A percentile compares a stretch with the other conserved stretches of the same genome.
Evolutionary conservation across 2,113 vertebrate genomes (phyloP).

Genomic region (Laticauda colubrina): DNA sequence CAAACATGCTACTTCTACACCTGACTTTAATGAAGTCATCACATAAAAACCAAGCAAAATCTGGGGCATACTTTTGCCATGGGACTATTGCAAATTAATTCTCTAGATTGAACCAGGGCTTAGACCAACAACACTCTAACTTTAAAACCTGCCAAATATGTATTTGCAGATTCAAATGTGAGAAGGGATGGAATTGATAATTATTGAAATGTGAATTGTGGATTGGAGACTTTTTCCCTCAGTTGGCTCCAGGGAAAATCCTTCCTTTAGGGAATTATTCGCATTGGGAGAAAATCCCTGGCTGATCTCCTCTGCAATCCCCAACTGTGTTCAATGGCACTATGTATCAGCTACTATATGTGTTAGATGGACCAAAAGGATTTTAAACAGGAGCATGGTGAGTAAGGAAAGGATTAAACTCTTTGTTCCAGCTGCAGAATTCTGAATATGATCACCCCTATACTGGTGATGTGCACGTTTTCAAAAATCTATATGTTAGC

Average conservation of each 20-base stretch:
- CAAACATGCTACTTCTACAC: background rate
- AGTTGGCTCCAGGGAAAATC: background rate
- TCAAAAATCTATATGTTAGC: background rate
- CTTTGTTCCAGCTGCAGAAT: background rate
- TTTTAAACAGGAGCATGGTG: background rate
- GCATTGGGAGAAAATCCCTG: background rate
- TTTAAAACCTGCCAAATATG: background rate
- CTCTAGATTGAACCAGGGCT: background rate
- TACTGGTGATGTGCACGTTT: background rate
- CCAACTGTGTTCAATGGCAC: background rate
- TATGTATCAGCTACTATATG: background rate
- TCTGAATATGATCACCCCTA: background rate
- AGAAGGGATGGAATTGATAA: background rate
- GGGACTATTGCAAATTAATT: background rate
- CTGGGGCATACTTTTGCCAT: background rate
- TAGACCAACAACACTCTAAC: background rate
- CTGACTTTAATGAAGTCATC: background rate
- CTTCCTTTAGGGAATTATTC: background rate
- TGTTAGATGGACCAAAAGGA: background rate
- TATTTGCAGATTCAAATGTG: background rate
- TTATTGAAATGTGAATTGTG: background rate
- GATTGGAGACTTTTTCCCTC: background rate
- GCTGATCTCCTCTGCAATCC: background rate
- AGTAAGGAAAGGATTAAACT: background rate
- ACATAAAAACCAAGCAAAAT: background rate